Evolutionary conservation across 2,888 invertebrate species (phyloP).

Genomic region (Pimpla rufipes): DNA sequence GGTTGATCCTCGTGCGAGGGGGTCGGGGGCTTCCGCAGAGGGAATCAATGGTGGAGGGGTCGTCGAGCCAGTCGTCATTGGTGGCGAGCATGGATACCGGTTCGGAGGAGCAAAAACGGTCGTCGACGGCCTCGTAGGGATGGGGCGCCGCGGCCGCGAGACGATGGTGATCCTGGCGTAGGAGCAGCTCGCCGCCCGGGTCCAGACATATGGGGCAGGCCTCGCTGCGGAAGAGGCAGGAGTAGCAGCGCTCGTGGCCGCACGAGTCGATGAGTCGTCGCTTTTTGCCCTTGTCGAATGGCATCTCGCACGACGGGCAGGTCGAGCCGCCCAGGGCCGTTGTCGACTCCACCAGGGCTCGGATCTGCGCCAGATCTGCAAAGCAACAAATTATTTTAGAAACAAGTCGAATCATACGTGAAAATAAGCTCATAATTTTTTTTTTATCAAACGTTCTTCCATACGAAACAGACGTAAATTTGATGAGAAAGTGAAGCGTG

Average conservation of each 20-base stretch:
- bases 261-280: conserved; percentile 97
- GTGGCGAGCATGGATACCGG: conserved; percentile 75
- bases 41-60: conserved; percentile 82
- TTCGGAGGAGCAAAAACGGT: conserved; percentile 73
- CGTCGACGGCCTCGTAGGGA: conserved; percentile 74
- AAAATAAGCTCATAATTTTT: too few relatives aligned
- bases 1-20: conserved; percentile 76
- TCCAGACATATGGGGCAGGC: conserved; percentile 93
- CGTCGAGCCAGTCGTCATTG: conserved; percentile 81
- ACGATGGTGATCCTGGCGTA: conserved; percentile 85
- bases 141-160: conserved; percentile 79
- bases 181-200: conserved; percentile 85
- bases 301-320: conserved; percentile 96
- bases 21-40: conserved; percentile 83
- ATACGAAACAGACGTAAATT: too few relatives aligned
- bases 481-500: neutral
- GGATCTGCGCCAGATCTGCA: conserved; percentile 94
- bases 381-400: too few relatives aligned
- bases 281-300: conserved; percentile 98
- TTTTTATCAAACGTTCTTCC: too few relatives aligned
- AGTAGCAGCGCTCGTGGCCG: conserved; percentile 98
- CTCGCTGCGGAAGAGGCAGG: conserved; percentile 97
- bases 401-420: too few relatives aligned
- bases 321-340: conserved; percentile 87
- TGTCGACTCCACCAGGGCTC: conserved; percentile 92